A percentile compares a stretch with the other conserved stretches of the same genome.
phyloP scores from a whole-genome alignment of 2,113 vertebrate genomes.

The Ramphastos sulfuratus region DNA sequence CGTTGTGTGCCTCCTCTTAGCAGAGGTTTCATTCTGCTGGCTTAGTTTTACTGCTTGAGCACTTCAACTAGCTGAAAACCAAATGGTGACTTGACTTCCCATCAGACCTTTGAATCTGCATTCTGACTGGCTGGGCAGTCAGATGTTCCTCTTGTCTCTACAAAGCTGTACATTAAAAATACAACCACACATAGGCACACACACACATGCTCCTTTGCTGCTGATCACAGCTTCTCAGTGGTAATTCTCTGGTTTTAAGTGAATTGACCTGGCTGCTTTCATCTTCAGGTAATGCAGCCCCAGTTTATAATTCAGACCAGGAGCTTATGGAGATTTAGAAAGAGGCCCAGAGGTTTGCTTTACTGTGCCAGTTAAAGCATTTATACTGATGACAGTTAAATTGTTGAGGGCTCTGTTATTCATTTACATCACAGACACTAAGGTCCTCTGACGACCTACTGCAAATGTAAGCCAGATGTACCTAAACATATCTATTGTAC shows the following conservation, averaged over 20 bases:
- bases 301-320: slow-evolving; percentile 78
- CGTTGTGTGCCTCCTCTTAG: neutral
- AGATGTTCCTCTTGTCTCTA: slow-evolving; percentile 28
- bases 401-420: slow-evolving; percentile 85
- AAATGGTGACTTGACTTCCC: neutral
- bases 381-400: slow-evolving; percentile 90
- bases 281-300: slow-evolving; percentile 79
- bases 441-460: slow-evolving; percentile 81
- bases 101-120: neutral
- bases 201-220: slow-evolving; percentile 66
- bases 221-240: slow-evolving; percentile 75
- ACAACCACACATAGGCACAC: neutral
- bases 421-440: slow-evolving; percentile 85
- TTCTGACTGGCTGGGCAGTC: neutral
- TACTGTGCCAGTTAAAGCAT: slow-evolving; percentile 77
- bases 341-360: slow-evolving; percentile 65
- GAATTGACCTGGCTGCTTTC: slow-evolving; percentile 82
- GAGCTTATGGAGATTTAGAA: slow-evolving; percentile 76
- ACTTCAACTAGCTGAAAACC: neutral
- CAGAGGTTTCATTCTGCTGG: neutral
- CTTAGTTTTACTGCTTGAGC: neutral
- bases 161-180: slow-evolving; percentile 22
- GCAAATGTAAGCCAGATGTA: slow-evolving; percentile 92
- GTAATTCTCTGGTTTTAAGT: slow-evolving; percentile 74
- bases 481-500: slow-evolving; percentile 69